Evolutionary conservation across 2,888 invertebrate species (phyloP), one percentile per base, ranked within the genome.

Genomic region (Noctuana brunneofusca): DNA sequence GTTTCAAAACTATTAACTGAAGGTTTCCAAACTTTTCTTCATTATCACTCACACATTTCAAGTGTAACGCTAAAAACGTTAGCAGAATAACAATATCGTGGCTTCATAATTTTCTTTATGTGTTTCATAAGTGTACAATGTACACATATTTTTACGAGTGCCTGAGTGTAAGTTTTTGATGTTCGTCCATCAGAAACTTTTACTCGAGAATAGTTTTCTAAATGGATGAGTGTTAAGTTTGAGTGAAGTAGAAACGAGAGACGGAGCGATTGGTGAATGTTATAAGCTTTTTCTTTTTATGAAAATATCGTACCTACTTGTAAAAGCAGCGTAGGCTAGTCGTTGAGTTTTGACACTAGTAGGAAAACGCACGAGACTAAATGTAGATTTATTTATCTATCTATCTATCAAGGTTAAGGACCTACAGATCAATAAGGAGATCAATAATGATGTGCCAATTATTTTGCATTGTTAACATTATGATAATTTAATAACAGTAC

Each of bases 401-500:
- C n/a, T n/a, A n/a, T n/a, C 38, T 30, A 27, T 18, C 43, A 59
- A 52, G 52, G 50, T 3, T 30, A 20, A 30, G 41, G 38, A 52
- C 30, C 32, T 52, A n/a, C n/a, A n/a, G n/a, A n/a, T n/a, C n/a
- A n/a, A 18, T 41, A 14, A 14, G 14, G 30, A 41, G 20, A 32
- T 52, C 20, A 46, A 11, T 43, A 59, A 53, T 53, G 22, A 52
- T 30, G 14, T 53, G 43, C 53, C 32, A 49, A 58, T 49, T 32
- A 12, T 54, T 18, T 16, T 46, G 16, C 43, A 53, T 46, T 32
- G 32, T 46, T 22, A 20, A 9, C 27, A 20, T n/a, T 52, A 53
- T 27, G 38, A 24, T 58, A 30, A 58, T 38, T 52, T 27, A 41
- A 27, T 30, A 52, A 58, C 52, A 24, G 58, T 58, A 38, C 16